A percentile compares a stretch with the other conserved stretches of the same genome.
Evolutionary conservation across 2,797 vertebrate species (phyloP).

Genomic region (Fistularia commersonii): DNA sequence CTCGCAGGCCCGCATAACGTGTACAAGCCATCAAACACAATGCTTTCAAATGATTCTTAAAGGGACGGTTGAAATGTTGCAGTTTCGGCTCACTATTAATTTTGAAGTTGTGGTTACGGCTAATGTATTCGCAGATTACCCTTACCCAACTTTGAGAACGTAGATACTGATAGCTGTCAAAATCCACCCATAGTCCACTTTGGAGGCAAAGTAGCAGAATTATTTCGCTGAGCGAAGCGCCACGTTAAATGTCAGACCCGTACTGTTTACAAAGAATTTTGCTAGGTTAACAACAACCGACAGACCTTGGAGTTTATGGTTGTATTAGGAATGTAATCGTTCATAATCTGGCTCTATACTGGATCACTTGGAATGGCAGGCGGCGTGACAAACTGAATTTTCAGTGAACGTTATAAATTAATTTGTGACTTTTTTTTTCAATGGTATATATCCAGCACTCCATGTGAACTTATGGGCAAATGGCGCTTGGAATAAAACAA

Average conservation of each 20-base stretch:
- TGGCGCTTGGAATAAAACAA: background rate
- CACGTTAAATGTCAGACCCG: conserved; percentile 22
- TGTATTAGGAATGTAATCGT: too few relatives aligned
- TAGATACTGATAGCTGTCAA: conserved; percentile 9
- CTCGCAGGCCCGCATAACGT: conserved; percentile 31
- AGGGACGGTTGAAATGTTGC: conserved; percentile 3
- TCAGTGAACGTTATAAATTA: background rate
- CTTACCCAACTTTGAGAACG: too few relatives aligned
- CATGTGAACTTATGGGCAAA: too few relatives aligned
- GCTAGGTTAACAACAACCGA: conserved; percentile 2
- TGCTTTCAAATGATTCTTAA: conserved; percentile 34
- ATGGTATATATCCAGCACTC: background rate
- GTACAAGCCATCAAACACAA: conserved; percentile 31
- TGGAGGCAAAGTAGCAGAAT: background rate
- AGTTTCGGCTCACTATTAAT: background rate
- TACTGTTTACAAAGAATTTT: conserved; percentile 58
- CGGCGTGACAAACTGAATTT: background rate
- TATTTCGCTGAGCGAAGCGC: conserved; percentile 28
- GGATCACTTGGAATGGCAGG: too few relatives aligned
- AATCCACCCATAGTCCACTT: background rate
- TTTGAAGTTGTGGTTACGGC: background rate
- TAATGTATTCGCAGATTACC: too few relatives aligned
- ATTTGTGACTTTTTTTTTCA: background rate
- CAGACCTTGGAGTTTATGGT: too few relatives aligned
- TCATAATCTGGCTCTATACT: too few relatives aligned